Conservation (phyloP, 2,113 vertebrate genomes). For the Oplegnathus fasciatus region DNA sequence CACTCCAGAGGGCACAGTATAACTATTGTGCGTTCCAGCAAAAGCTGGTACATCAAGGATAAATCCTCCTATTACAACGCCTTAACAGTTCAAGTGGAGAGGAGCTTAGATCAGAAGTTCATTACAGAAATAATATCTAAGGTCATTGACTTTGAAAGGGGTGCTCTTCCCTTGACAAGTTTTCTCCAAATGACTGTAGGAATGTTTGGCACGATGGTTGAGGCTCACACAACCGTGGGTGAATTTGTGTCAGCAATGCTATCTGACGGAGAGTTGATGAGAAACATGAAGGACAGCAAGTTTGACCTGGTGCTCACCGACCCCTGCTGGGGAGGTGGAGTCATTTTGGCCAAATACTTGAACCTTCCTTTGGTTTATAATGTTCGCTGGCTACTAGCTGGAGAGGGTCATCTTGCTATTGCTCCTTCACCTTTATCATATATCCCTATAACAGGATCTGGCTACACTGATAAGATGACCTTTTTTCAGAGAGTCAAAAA, state of each 20-base stretch:
- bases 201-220: neutral
- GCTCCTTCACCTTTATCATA: constrained; percentile 81
- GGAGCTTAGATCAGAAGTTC: neutral
- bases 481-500: constrained; percentile 84
- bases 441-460: constrained; percentile 72
- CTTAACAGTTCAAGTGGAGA: constrained; percentile 54
- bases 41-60: constrained; percentile 74
- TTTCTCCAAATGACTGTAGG: constrained; percentile 28
- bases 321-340: constrained; percentile 67
- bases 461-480: constrained; percentile 76
- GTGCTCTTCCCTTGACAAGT: neutral
- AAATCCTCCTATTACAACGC: constrained; percentile 55
- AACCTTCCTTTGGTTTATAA: constrained; percentile 81
- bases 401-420: constrained; percentile 71
- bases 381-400: constrained; percentile 72
- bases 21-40: constrained; percentile 57
- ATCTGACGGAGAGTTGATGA: constrained; percentile 52
- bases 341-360: constrained; percentile 78
- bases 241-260: constrained; percentile 42
- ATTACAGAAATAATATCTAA: neutral
- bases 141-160: constrained; percentile 26
- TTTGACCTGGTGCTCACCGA: constrained; percentile 80
- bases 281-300: constrained; percentile 51
- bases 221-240: constrained; percentile 14
- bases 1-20: constrained; percentile 73